Conservation (phyloP, 2,888 invertebrate genomes). For the Synergus gifuensis region DNA sequence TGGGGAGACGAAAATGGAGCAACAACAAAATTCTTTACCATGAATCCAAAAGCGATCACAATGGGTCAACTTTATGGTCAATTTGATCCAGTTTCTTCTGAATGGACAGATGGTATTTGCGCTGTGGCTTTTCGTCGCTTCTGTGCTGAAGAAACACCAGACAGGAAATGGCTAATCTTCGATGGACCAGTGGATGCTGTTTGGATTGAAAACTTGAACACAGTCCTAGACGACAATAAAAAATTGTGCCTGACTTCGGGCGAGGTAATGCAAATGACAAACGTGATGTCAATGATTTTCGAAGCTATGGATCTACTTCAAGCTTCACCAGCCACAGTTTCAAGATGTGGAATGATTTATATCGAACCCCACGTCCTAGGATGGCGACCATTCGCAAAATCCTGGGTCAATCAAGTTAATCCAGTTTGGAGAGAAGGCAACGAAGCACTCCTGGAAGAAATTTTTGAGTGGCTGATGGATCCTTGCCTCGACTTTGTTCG, state of each 20-base stretch:
- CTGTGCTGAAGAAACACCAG: conserved; percentile 85
- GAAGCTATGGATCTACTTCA: conserved; percentile 92
- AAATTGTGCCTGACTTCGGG: conserved; percentile 92
- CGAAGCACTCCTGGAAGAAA: conserved; percentile 80
- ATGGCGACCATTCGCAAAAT: conserved; percentile 88
- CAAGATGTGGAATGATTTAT: conserved; percentile 94
- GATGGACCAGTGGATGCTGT: conserved; percentile 94
- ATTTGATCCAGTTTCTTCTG: conserved; percentile 94
- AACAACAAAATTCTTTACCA: conserved; percentile 86
- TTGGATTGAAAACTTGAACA: conserved; percentile 96
- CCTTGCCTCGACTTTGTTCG: conserved; percentile 86
- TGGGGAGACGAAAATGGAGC: conserved; percentile 80
- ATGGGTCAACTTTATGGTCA: conserved; percentile 95
- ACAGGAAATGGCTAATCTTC: conserved; percentile 95
- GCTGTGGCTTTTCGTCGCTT: conserved; percentile 89
- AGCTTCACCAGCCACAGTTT: conserved; percentile 92
- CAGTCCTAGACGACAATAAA: conserved; percentile 92
- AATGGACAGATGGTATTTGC: conserved; percentile 94
- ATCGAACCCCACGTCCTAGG: conserved; percentile 92
- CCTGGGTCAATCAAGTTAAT: conserved; percentile 87
- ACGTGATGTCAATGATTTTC: conserved; percentile 91
- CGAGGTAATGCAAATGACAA: conserved; percentile 91
- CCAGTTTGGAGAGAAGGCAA: conserved; percentile 83
- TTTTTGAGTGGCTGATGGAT: conserved; percentile 90
- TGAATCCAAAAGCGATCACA: conserved; percentile 94